Percentiles rank a stretch among this genome's conserved stretches.
Evolutionary conservation across 2,113 vertebrate species (phyloP).

Genomic region (Procavia capensis): DNA sequence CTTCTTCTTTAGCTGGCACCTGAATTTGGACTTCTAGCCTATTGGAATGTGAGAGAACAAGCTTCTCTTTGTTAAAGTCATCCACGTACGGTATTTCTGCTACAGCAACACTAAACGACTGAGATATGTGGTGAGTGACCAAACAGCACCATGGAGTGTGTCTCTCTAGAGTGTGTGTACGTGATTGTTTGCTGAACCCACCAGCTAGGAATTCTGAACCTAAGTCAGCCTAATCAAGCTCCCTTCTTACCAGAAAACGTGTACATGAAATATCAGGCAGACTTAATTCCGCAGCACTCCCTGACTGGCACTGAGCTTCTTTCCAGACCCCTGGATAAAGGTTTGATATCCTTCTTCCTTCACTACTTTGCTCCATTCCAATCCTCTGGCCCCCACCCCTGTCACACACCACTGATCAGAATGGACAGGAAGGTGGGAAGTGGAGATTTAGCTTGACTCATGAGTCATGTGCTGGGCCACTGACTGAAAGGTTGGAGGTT

Average conservation of each 20-base stretch:
- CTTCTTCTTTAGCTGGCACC: too few species aligned
- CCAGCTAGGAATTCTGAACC: neutral
- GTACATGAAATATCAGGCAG: neutral
- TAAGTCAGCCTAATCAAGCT: neutral
- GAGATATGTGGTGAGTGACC: too few species aligned
- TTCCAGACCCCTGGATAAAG: conserved; percentile 54
- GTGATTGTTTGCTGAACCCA: neutral
- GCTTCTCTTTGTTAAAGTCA: too few species aligned
- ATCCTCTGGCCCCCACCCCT: neutral
- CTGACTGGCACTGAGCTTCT: neutral
- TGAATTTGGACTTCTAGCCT: too few species aligned
- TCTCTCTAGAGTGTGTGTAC: neutral
- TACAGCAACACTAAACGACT: too few species aligned
- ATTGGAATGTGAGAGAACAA: too few species aligned
- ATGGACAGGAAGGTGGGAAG: neutral
- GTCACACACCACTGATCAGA: neutral
- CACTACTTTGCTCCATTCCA: neutral
- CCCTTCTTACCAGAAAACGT: neutral
- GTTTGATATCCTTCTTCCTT: neutral
- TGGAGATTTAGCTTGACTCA: neutral
- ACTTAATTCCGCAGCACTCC: neutral
- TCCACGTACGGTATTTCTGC: too few species aligned
- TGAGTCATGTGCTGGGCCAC: neutral
- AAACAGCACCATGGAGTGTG: neutral
- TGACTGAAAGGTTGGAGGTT: neutral